These are phyloP conservation scores for Apogon hyalosoma DNA, from an alignment of 2,797 vertebrate species.

Conservation along the genomic window DNA sequence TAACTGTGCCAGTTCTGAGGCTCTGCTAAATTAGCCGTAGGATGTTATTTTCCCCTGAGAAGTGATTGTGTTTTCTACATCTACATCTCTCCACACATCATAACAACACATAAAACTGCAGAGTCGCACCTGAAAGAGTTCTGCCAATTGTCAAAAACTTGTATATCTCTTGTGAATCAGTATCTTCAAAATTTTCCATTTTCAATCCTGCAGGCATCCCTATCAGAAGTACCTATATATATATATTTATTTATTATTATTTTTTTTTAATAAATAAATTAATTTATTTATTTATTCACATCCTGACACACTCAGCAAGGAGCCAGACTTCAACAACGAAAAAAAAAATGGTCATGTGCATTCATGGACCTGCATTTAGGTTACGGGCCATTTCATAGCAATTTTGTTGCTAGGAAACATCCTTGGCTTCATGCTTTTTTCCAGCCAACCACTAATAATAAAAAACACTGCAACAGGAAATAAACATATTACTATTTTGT, in stretches of 20 bases:
- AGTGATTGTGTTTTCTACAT: background rate
- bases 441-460: background rate
- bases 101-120: conserved; percentile 4
- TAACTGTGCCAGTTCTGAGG: conserved; percentile 7
- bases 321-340: conserved; percentile 3
- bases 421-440: background rate
- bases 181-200: conserved; percentile 2
- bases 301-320: conserved; percentile 20
- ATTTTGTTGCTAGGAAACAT: conserved; percentile 44
- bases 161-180: conserved; percentile 14
- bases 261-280: too few species aligned
- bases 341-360: conserved; percentile 21
- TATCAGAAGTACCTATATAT: background rate
- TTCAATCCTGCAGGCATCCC: conserved; percentile 18
- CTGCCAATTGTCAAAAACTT: background rate
- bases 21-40: conserved; percentile 8
- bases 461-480: conserved; percentile 12
- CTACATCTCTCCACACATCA: background rate
- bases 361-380: conserved; percentile 30
- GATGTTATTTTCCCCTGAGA: conserved; percentile 5
- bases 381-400: conserved; percentile 21
- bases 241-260: too few species aligned
- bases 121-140: conserved; percentile 2
- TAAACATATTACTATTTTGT: background rate
- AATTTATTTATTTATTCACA: too few species aligned